Percentiles rank a stretch among this genome's conserved stretches.
Conservation (phyloP, 2,888 invertebrate genomes). For the Orthosia gracilis region DNA sequence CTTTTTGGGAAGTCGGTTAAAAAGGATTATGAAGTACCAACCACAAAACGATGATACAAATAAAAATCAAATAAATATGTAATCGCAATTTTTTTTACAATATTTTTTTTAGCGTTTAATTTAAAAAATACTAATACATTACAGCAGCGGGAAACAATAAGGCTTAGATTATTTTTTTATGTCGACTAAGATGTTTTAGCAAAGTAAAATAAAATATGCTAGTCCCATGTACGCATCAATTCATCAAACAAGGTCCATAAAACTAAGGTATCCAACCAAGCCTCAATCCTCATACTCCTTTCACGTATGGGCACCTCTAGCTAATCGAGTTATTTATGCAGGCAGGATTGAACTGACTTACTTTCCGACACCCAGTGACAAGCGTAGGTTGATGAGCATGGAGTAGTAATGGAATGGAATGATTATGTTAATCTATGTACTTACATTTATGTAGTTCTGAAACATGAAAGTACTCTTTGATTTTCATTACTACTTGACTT, state of each 20-base stretch:
- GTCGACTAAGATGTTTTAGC: too few species aligned
- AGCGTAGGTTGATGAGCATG: conserved; percentile 48
- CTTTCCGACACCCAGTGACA: conserved; percentile 54
- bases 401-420: conserved; percentile 27
- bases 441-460: background rate
- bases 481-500: background rate
- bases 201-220: too few species aligned
- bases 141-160: too few species aligned
- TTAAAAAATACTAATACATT: too few species aligned
- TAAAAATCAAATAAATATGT: too few species aligned
- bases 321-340: conserved; percentile 61
- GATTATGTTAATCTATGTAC: background rate
- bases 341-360: conserved; percentile 57
- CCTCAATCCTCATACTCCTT: conserved; percentile 41
- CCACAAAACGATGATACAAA: too few species aligned
- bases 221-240: background rate
- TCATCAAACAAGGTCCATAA: background rate
- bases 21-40: too few species aligned
- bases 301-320: conserved; percentile 51
- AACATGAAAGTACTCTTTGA: background rate
- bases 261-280: conserved; percentile 32
- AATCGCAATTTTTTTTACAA: too few species aligned
- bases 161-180: too few species aligned
- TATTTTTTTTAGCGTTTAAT: too few species aligned
- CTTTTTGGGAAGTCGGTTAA: too few species aligned